These are phyloP conservation scores for Penaeus chinensis DNA, from an alignment of 1,140 invertebrate species.

Conservation along the genomic window DNA sequence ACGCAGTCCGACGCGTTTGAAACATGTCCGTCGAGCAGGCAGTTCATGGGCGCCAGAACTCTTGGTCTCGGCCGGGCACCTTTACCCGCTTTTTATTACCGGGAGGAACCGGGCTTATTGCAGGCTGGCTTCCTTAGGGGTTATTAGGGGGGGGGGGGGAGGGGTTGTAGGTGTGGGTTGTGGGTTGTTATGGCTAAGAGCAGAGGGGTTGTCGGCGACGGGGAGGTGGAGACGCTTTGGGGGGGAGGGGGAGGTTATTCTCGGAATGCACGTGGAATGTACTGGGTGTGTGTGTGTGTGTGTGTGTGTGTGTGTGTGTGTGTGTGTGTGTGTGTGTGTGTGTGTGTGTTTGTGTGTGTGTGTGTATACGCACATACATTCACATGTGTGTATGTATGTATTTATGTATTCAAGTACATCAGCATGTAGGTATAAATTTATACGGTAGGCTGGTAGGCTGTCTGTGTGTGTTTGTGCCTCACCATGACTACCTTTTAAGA, in stretches of 20 bases:
- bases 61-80: too few relatives aligned
- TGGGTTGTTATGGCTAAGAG: background rate
- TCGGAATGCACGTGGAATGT: background rate
- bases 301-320: too few relatives aligned
- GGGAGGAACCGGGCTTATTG: too few relatives aligned
- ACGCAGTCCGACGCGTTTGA: too few relatives aligned
- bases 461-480: background rate
- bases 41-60: too few relatives aligned
- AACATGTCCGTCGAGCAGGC: too few relatives aligned
- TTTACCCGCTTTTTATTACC: too few relatives aligned
- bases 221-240: background rate
- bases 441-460: background rate
- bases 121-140: too few relatives aligned
- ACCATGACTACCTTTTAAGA: too few relatives aligned
- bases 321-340: background rate
- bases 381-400: too few relatives aligned
- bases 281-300: background rate
- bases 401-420: background rate
- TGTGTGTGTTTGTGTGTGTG: background rate
- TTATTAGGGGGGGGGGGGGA: background rate
- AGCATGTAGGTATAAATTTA: background rate
- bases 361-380: too few relatives aligned
- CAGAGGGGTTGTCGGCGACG: background rate
- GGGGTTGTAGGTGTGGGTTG: background rate
- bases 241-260: background rate